Evolutionary conservation across 1,140 invertebrate species (phyloP).

Genomic region (Stegodyphus mimosarum): DNA sequence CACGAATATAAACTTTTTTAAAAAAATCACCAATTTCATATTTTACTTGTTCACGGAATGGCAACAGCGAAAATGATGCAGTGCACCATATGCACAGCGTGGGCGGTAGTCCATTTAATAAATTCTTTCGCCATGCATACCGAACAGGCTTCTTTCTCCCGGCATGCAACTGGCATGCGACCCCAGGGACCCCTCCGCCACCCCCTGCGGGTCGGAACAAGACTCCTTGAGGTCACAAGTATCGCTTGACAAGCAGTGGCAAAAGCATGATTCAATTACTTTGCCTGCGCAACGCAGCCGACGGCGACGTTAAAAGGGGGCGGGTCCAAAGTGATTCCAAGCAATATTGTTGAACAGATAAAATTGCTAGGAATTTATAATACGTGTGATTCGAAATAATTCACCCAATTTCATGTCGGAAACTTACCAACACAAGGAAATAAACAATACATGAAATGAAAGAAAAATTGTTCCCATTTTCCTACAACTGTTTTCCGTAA

Average conservation of each 20-base stretch:
- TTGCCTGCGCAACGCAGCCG: not conserved
- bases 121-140: constrained; percentile 19
- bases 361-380: too few relatives aligned
- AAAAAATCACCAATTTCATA: not conserved
- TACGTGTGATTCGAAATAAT: too few relatives aligned
- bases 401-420: too few relatives aligned
- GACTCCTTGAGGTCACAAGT: constrained; percentile 56
- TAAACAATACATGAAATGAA: too few relatives aligned
- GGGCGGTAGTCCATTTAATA: constrained; percentile 43
- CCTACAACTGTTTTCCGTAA: too few relatives aligned
- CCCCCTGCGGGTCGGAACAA: constrained; percentile 31
- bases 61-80: not conserved
- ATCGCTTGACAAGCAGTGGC: constrained; percentile 49
- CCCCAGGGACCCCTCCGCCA: not conserved
- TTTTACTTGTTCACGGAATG: too few relatives aligned
- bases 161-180: not conserved
- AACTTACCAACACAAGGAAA: too few relatives aligned
- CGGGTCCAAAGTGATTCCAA: too few relatives aligned
- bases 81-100: constrained; percentile 32
- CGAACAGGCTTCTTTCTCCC: not conserved
- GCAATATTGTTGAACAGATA: too few relatives aligned
- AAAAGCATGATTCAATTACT: constrained; percentile 57
- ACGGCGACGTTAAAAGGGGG: too few relatives aligned
- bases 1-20: not conserved
- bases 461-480: too few relatives aligned